These are phyloP conservation scores for Calameuta pallipes DNA, from an alignment of 2,888 invertebrate species.

Conservation along the genomic window DNA sequence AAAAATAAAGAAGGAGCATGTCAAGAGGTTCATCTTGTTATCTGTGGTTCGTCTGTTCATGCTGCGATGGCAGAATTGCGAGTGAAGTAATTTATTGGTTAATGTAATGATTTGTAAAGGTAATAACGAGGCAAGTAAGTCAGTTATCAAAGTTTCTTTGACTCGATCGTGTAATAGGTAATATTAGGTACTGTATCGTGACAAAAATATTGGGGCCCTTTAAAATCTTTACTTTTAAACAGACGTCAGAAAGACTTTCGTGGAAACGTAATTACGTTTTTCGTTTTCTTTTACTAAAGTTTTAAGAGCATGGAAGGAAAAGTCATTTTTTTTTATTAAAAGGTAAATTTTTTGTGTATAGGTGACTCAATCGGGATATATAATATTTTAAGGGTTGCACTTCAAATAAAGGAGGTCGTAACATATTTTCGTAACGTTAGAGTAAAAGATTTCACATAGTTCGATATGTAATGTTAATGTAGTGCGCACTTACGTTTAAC, in stretches of 20 bases:
- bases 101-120: constrained; percentile 64
- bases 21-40: constrained; percentile 44
- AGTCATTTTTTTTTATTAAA: neutral
- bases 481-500: neutral
- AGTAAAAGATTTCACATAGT: neutral
- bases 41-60: constrained; percentile 42
- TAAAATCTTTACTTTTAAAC: constrained; percentile 17
- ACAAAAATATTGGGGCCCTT: neutral
- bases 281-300: neutral
- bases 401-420: neutral
- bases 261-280: neutral
- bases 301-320: neutral
- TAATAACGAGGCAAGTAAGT: constrained; percentile 60
- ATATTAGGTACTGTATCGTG: neutral
- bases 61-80: constrained; percentile 52
- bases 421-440: constrained; percentile 1
- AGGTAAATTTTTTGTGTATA: neutral
- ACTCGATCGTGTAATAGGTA: constrained; percentile 1
- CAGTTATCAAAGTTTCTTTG: neutral
- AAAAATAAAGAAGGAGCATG: constrained; percentile 31
- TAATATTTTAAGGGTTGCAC: neutral
- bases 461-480: neutral
- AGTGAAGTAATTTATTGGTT: constrained; percentile 57
- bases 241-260: constrained; percentile 31
- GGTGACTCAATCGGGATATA: neutral